Base-by-base conservation (phyloP, 2,888 invertebrate genomes). In the Cylindroiulus punctatus region DNA sequence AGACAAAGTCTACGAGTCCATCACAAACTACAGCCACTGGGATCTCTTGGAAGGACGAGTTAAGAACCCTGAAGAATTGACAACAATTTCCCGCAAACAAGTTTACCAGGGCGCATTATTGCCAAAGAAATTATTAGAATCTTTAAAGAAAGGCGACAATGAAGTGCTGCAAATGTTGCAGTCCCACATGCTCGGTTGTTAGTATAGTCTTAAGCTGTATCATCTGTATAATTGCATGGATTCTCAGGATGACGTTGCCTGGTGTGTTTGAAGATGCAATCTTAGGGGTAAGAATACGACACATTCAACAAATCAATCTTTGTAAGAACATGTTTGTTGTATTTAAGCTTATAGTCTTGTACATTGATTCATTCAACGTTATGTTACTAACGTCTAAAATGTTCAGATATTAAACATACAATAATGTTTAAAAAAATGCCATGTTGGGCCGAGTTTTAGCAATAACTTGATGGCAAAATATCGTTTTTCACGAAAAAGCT, bases 121-220 rank as follows among this genome's bases (percentile, higher is more conserved):
- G 1, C 12, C 26, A 76, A 26, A 1, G 10, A 4, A 40, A 3
- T 3, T 26, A 47, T 83, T 22, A 40, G 83, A 12, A 12, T 5
- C 12, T 81, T 30, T 30, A 30, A 7, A 14, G 14, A 76, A 65
- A 36, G 36, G 26, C 10, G n/a, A 65, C 12, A 14, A 76, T 76
- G 76, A 30, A 30, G 76, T 76, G 76, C 14, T 76, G 76, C 30
- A 76, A 76, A 76, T 76, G 76, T 14, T 30, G 26, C 30, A 76
- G 30, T 30, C 30, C 76, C 14, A 76, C 26, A 30, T 76, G 76
- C 30, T 76, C 76, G 14, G 17, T 76, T 0, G 30, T 76, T 76
- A 76, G 76, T 12, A 76, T 76, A 30, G 26, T 30, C 30, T 3
- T 26, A 30, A 76, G 76, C 76, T 0, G 10, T 14, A 30, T 76